These are phyloP conservation scores for Drosophila sucinea DNA, from an alignment of 1,140 invertebrate genomes.

Conservation along the genomic window DNA sequence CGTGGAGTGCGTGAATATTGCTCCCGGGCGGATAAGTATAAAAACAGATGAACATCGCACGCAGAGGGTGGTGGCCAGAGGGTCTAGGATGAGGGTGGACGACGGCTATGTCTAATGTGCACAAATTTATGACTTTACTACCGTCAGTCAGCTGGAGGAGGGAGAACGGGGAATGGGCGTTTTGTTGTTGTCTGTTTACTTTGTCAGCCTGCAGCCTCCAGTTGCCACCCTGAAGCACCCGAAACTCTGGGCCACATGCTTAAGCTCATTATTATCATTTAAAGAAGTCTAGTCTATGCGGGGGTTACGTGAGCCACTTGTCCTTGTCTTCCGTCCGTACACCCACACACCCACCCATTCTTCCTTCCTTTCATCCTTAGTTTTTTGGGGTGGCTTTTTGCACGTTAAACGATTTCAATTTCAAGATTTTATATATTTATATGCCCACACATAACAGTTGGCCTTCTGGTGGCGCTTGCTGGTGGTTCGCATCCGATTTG, in stretches of 20 bases:
- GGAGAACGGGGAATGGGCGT: conserved; percentile 36
- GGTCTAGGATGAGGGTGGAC: conserved; percentile 40
- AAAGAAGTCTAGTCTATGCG: conserved; percentile 60
- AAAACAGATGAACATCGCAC: conserved; percentile 70
- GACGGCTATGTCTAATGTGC: conserved; percentile 81
- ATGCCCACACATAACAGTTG: conserved; percentile 15
- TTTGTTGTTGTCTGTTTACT: conserved; percentile 64
- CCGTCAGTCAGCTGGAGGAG: conserved; percentile 27
- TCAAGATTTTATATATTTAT: conserved; percentile 18
- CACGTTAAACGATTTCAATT: conserved; percentile 76
- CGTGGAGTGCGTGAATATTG: conserved; percentile 79
- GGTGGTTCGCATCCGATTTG: conserved; percentile 25
- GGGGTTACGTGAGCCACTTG: conserved; percentile 62
- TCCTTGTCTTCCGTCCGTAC: conserved; percentile 11
- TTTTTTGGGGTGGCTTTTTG: conserved; percentile 54
- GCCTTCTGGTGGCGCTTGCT: conserved; percentile 41
- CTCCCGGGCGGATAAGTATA: conserved; percentile 81
- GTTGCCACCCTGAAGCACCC: conserved; percentile 52
- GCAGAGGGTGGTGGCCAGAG: conserved; percentile 1
- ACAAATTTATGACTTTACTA: conserved; percentile 82
- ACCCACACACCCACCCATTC: not conserved
- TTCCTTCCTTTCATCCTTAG: conserved; percentile 1
- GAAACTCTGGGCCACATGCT: conserved; percentile 62
- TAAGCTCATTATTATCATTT: conserved; percentile 82
- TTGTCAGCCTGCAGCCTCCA: conserved; percentile 51